phyloP scores from a whole-genome alignment of 2,888 invertebrate genomes.

The Calameuta pallipes region DNA sequence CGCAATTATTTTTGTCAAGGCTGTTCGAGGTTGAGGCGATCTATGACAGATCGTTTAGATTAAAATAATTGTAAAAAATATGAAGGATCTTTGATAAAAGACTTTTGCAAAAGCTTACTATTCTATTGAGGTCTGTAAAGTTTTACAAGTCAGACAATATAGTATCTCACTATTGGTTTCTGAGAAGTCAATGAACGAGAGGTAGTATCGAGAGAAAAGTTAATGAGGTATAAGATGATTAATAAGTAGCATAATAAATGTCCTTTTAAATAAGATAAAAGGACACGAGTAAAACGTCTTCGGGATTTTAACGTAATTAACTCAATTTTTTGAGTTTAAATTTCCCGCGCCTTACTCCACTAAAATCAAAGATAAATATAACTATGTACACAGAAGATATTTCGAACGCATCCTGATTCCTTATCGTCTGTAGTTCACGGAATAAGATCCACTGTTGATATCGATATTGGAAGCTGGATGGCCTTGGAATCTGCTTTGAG shows the following conservation, averaged over 20 bases:
- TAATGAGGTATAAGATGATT: neutral
- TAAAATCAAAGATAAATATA: neutral
- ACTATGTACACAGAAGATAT: slow-evolving; percentile 1
- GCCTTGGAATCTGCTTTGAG: slow-evolving; percentile 59
- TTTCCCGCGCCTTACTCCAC: neutral
- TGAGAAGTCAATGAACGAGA: neutral
- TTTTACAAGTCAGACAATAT: neutral
- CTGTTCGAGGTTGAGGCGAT: neutral
- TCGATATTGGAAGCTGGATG: slow-evolving; percentile 82
- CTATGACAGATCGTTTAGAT: neutral
- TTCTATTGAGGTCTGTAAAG: neutral
- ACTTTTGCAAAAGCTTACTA: neutral
- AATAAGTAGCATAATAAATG: neutral
- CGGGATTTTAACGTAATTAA: neutral
- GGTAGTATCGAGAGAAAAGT: neutral
- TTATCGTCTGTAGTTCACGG: slow-evolving; percentile 78
- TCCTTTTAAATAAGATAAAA: neutral
- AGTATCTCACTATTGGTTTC: neutral
- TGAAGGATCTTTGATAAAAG: neutral
- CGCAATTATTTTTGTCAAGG: neutral
- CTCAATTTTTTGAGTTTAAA: neutral
- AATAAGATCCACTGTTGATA: slow-evolving; percentile 80
- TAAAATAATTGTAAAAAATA: neutral
- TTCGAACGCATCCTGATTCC: slow-evolving; percentile 13
- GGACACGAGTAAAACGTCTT: neutral